Percentiles rank a stretch among this genome's conserved stretches.
Evolutionary conservation across 2,888 invertebrate species (phyloP).

Genomic region (Ectemnius lituratus): DNA sequence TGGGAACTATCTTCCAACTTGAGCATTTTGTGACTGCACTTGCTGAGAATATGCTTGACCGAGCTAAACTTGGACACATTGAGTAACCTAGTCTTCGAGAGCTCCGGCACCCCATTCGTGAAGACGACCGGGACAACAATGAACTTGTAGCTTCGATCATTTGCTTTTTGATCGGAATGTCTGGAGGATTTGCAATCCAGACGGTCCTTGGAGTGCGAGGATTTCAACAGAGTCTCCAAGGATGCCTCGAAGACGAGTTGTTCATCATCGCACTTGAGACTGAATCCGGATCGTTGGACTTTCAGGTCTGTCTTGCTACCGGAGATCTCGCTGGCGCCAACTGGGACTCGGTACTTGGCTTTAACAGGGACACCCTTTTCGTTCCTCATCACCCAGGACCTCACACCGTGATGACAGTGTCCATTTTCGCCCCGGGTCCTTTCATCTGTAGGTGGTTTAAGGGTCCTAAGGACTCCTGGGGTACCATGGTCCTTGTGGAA

Average conservation of each 20-base stretch:
- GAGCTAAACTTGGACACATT: conserved; percentile 20
- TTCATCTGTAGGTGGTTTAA: too few species aligned
- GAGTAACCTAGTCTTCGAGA: conserved; percentile 28
- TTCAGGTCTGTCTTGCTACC: conserved; percentile 10
- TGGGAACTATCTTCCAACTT: conserved; percentile 4
- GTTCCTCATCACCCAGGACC: too few species aligned
- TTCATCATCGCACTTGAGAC: conserved; percentile 15
- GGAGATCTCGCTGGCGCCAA: not conserved
- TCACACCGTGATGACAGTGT: too few species aligned
- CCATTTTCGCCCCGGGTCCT: too few species aligned
- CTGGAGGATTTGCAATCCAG: not conserved
- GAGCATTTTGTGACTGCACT: conserved; percentile 8
- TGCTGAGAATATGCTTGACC: not conserved
- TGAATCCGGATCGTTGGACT: conserved; percentile 18
- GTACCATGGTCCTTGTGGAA: too few species aligned
- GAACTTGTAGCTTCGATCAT: conserved; percentile 38
- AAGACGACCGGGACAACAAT: conserved; percentile 59
- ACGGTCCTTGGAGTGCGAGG: conserved; percentile 5
- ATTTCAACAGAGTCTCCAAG: conserved; percentile 9
- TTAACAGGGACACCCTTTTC: too few species aligned
- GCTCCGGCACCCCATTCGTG: conserved; percentile 49
- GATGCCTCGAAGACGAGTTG: conserved; percentile 6
- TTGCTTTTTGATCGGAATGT: too few species aligned
- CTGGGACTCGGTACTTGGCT: not conserved
- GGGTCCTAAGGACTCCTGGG: too few species aligned